Base-by-base conservation (phyloP, 2,797 vertebrate genomes). In the Remorina albescens region DNA sequence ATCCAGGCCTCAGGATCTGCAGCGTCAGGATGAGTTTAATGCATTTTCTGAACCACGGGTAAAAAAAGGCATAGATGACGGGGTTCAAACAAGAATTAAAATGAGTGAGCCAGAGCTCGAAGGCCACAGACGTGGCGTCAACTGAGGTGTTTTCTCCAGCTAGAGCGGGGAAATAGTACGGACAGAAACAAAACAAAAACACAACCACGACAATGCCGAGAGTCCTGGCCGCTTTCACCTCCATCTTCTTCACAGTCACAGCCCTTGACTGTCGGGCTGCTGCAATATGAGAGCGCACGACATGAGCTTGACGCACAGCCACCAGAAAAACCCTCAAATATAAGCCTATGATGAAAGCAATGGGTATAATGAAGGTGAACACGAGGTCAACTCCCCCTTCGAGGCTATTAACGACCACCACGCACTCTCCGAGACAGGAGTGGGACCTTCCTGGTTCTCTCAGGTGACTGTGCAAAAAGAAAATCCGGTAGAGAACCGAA, bases 31-130 rank as follows among this genome's bases (percentile, higher is more conserved):
- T 81, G 18, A 36, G 76, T 63, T 64, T 74, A 0, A 85, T 57
- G 18, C 76, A 74, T 55, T 71, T 78, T 26, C 84, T 86, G 32
- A 88, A 89, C 88, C 88, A 88, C 3, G 88, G 80, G 28, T 87
- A 87, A 41, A 74, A 87, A 41, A 85, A 80, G 11, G 66, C 84
- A 0, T 89, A 88, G 11, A 86, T 85, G 11, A 86, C 1, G 1
- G 86, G 86, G 57, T 89, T 89, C 5, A 89, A 23, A 56, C 88
- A 90, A 19, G 91, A 92, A 75, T 91, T 93, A 25, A 85, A 78
- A 54, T 89, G 88, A 2, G 83, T 26, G 21, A 93, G 23, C 86
- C 87, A 91, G 28, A 87, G 82, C 25, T 86, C 79, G 9, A 81
- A 39, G 2, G 61, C 53, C 5, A 44, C 77, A 8, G 67, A 69